Conservation (phyloP, 2,888 invertebrate species). For the Microchrysa polita region DNA sequence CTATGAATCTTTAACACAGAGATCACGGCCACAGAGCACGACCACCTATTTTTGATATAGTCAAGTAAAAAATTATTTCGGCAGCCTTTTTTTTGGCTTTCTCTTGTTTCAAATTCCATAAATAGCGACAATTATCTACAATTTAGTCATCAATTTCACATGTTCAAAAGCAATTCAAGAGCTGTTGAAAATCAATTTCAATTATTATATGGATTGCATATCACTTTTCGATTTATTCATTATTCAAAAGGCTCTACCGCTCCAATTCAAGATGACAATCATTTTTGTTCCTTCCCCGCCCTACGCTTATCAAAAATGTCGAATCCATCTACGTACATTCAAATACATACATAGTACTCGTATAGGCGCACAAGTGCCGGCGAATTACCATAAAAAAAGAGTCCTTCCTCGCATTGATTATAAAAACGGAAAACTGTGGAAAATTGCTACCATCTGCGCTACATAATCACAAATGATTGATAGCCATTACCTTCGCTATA, state of each 20-base stretch:
- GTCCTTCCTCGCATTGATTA: constrained; percentile 23
- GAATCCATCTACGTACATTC: not conserved
- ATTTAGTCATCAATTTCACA: constrained; percentile 23
- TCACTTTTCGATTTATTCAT: constrained; percentile 22
- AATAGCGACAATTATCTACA: too few relatives aligned
- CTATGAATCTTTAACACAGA: too few relatives aligned
- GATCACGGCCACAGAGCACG: too few relatives aligned
- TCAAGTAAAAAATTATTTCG: too few relatives aligned
- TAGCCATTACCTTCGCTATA: constrained; percentile 41
- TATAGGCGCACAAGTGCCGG: not conserved
- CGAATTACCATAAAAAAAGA: constrained; percentile 36
- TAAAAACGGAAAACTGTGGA: constrained; percentile 28
- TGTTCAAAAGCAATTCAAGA: not conserved
- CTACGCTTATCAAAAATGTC: not conserved
- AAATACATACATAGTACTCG: not conserved
- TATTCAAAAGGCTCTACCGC: not conserved
- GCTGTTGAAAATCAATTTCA: constrained; percentile 18
- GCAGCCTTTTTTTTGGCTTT: too few relatives aligned
- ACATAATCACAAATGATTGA: constrained; percentile 46
- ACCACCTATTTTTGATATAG: too few relatives aligned
- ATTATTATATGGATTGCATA: constrained; percentile 8
- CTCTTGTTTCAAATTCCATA: too few relatives aligned
- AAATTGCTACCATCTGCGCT: constrained; percentile 45
- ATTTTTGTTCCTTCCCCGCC: constrained; percentile 1
- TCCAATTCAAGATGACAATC: constrained; percentile 15